A percentile compares a stretch with the other conserved stretches of the same genome.
These are phyloP conservation scores for Stenodera caucasica DNA, from an alignment of 2,888 invertebrate genomes.

Conservation along the genomic window DNA sequence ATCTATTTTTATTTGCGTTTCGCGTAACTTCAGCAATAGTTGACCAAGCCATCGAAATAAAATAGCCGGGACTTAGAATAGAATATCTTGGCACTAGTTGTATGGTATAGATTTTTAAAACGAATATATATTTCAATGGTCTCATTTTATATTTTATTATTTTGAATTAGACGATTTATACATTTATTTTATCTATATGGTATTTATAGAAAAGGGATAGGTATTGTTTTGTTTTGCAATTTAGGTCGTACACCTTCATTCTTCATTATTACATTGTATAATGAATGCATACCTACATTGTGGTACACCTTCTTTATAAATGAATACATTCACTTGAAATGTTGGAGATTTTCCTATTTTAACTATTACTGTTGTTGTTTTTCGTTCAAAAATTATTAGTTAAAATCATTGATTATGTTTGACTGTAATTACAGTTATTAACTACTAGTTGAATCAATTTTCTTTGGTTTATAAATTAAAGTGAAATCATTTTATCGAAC, in stretches of 20 bases:
- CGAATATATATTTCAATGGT: neutral
- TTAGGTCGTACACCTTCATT: conserved; percentile 1
- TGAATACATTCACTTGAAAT: neutral
- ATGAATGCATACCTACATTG: conserved; percentile 3
- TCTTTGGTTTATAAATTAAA: too few species aligned
- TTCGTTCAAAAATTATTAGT: too few species aligned
- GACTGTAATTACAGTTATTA: neutral
- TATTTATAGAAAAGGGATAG: neutral
- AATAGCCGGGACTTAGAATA: conserved; percentile 45
- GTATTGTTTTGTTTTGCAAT: neutral
- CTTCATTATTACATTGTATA: neutral
- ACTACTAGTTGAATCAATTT: neutral
- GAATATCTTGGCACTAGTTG: conserved; percentile 41
- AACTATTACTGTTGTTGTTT: neutral
- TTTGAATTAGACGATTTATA: too few species aligned
- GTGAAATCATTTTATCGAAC: too few species aligned
- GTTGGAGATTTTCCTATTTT: neutral
- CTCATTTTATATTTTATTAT: too few species aligned
- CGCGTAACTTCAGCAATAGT: conserved; percentile 32
- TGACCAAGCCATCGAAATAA: conserved; percentile 40
- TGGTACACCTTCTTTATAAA: neutral
- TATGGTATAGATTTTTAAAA: conserved; percentile 15
- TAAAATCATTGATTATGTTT: neutral
- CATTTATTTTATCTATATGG: too few species aligned
- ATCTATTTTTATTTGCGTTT: conserved; percentile 38